These are phyloP conservation scores for Ectropis crepuscularia DNA, from an alignment of 2,888 invertebrate genomes.

Conservation along the genomic window DNA sequence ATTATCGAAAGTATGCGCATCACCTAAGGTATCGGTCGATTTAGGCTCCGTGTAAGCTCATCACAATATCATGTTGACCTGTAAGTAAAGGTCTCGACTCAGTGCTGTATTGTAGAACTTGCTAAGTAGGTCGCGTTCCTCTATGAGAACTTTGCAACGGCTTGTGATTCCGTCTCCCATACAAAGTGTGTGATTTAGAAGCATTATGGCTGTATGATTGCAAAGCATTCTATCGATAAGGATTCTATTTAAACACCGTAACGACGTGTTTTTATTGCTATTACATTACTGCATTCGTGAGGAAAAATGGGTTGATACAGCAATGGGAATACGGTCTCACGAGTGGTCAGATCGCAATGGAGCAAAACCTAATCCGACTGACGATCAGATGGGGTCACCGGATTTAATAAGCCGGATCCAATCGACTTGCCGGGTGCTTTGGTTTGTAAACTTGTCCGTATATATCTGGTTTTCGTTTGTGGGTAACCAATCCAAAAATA, in stretches of 20 bases:
- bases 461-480: too few species aligned
- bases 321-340: constrained; percentile 39
- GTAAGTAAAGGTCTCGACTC: constrained; percentile 68
- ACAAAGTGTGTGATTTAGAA: constrained; percentile 43
- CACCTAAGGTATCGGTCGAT: constrained; percentile 49
- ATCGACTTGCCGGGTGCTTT: constrained; percentile 69
- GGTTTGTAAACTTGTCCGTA: too few species aligned
- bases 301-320: constrained; percentile 7
- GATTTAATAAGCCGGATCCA: constrained; percentile 83
- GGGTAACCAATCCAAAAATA: too few species aligned
- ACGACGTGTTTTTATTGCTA: constrained; percentile 19
- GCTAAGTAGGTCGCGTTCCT: constrained; percentile 40
- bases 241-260: constrained; percentile 33
- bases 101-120: constrained; percentile 54
- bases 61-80: constrained; percentile 69
- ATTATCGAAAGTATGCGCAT: constrained; percentile 37
- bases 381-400: constrained; percentile 83
- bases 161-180: constrained; percentile 42
- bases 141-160: constrained; percentile 43
- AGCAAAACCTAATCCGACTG: constrained; percentile 56
- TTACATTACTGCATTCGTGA: constrained; percentile 5
- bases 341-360: constrained; percentile 63
- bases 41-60: constrained; percentile 56
- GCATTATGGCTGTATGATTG: constrained; percentile 43
- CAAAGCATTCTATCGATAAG: constrained; percentile 42